Percentiles rank a stretch among this genome's conserved stretches.
phyloP scores from a whole-genome alignment of 2,113 vertebrate species.

The Campylomormyrus numenius region DNA sequence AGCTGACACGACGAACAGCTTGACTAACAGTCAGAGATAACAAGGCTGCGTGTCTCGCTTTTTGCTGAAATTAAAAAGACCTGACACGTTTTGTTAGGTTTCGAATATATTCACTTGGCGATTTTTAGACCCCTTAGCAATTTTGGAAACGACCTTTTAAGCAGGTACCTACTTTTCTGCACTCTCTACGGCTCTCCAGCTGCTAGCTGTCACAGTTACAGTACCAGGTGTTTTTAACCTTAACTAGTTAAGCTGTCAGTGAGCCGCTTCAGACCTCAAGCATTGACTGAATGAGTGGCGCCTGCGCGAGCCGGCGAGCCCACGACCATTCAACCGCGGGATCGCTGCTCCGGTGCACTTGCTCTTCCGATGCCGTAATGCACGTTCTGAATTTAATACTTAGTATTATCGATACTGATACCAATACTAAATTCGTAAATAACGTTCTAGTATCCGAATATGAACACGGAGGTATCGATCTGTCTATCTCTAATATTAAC shows the following conservation, averaged over 20 bases:
- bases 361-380: neutral
- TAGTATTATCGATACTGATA: neutral
- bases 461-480: neutral
- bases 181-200: neutral
- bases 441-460: neutral
- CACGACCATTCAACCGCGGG: neutral
- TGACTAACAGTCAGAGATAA: neutral
- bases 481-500: neutral
- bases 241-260: neutral
- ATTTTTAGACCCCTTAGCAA: neutral
- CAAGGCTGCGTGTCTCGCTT: neutral
- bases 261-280: neutral
- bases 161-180: neutral
- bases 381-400: neutral
- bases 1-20: neutral
- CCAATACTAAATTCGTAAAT: neutral
- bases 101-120: neutral
- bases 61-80: neutral
- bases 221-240: neutral
- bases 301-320: neutral
- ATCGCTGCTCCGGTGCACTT: neutral
- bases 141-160: neutral
- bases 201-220: neutral
- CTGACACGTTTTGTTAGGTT: neutral
- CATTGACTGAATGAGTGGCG: neutral